Evolutionary conservation across 2,888 invertebrate genomes (phyloP), one percentile per base, ranked within the genome.

Genomic region (Epinotia brunnichana): DNA sequence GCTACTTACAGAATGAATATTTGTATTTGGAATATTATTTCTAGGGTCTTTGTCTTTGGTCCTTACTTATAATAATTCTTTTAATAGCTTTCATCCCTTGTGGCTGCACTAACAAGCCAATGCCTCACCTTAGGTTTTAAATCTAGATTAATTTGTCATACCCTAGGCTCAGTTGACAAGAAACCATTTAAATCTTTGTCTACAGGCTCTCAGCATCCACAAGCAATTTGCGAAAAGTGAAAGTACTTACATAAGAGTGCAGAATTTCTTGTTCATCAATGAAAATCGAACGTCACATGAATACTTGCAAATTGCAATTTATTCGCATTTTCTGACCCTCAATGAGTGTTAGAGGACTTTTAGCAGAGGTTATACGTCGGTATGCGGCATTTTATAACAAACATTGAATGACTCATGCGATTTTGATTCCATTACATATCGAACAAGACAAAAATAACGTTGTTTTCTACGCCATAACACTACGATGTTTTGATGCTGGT

Each of bases 361-460:
- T 29, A 39, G 29, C 73, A 59, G 62, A 73, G 73, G 73, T 73
- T 69, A 73, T 41, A 35, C 57, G 53, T 59, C 51, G 68, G 73
- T 73, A 73, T 73, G 73, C 73, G 68, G 73, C 73, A 73, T 70
- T 76, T 76, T 72, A 56, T 56, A 74, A 69, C 60, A 60, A 75
- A 76, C 70, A 74, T 48, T 56, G 60, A 56, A 76, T 77, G 77
- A 77, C 70, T 77, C 83, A 83, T 78, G 76, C 78, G 56, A 64
- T 70, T 75, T 77, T 77, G 73, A 77, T 76, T 77, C 76, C 79
- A 79, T 78, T 77, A 75, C 73, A 79, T 74, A 74, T 69, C 72
- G 76, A 21, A 75, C 74, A 77, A 44, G 74, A 77, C 69, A 75
- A 78, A 80, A 78, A 78, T 77, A 81, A 77, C 76, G 74, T 69